These are phyloP conservation scores for Drosophila albomicans DNA, from an alignment of 1,140 invertebrate species.

Conservation along the genomic window DNA sequence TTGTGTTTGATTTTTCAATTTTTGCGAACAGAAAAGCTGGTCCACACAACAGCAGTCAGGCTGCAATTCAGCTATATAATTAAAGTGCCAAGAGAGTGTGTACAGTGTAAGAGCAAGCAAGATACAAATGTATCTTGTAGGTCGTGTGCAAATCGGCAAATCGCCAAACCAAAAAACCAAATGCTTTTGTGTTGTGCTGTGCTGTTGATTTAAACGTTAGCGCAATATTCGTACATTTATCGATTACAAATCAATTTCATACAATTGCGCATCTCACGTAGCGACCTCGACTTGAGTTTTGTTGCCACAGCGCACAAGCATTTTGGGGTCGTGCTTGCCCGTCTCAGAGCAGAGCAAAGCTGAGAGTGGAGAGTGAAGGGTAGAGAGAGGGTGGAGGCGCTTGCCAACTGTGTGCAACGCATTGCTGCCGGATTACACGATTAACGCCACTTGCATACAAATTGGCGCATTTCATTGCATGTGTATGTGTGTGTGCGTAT, in stretches of 20 bases:
- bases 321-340: background rate
- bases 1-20: slow-evolving; percentile 81
- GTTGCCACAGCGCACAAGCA: slow-evolving; percentile 3
- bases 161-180: slow-evolving; percentile 12
- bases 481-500: slow-evolving; percentile 3
- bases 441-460: slow-evolving; percentile 82
- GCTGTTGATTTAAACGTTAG: slow-evolving; percentile 62
- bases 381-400: background rate
- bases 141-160: slow-evolving; percentile 34
- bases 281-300: slow-evolving; percentile 36
- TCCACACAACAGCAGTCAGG: background rate
- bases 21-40: slow-evolving; percentile 57
- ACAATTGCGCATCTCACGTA: slow-evolving; percentile 78
- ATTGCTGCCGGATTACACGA: slow-evolving; percentile 78
- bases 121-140: slow-evolving; percentile 40
- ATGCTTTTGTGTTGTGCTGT: slow-evolving; percentile 20
- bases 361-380: background rate
- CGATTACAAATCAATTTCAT: slow-evolving; percentile 82
- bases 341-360: too few species aligned
- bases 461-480: slow-evolving; percentile 73
- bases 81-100: slow-evolving; percentile 54
- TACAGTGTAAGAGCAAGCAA: background rate
- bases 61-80: slow-evolving; percentile 36
- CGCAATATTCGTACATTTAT: slow-evolving; percentile 79
- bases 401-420: slow-evolving; percentile 58